Percentiles rank a stretch among this genome's conserved stretches.
Conservation (phyloP, 2,113 vertebrate genomes). For the Toxostoma redivivum region DNA sequence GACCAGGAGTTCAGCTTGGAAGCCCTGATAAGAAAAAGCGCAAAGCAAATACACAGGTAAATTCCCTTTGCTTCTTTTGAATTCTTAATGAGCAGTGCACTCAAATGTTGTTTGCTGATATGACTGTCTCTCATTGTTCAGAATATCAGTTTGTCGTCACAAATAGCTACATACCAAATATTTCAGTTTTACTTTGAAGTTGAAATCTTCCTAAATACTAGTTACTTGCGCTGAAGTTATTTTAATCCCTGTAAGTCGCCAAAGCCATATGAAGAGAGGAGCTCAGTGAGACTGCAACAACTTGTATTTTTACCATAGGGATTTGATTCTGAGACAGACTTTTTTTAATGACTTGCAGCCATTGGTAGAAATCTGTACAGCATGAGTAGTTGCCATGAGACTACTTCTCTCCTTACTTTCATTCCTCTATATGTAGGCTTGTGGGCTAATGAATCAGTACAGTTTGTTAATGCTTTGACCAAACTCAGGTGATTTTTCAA, state of each 20-base stretch:
- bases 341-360: neutral
- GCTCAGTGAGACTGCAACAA: neutral
- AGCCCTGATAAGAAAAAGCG: constrained; percentile 87
- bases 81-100: neutral
- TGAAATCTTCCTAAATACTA: neutral
- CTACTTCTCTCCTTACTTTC: neutral
- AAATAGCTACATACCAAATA: neutral
- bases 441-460: neutral
- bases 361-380: neutral
- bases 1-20: constrained; percentile 76
- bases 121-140: fast-evolving
- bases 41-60: constrained; percentile 80
- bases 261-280: neutral
- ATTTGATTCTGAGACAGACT: constrained; percentile 1
- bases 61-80: neutral
- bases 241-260: neutral
- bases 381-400: neutral
- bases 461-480: neutral
- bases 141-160: neutral
- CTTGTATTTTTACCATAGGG: neutral
- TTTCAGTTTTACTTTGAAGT: neutral
- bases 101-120: neutral
- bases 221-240: neutral
- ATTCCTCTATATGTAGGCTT: neutral
- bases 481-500: neutral